These are phyloP conservation scores for Syngnathus acus DNA, from an alignment of 2,797 vertebrate species.

Conservation along the genomic window DNA sequence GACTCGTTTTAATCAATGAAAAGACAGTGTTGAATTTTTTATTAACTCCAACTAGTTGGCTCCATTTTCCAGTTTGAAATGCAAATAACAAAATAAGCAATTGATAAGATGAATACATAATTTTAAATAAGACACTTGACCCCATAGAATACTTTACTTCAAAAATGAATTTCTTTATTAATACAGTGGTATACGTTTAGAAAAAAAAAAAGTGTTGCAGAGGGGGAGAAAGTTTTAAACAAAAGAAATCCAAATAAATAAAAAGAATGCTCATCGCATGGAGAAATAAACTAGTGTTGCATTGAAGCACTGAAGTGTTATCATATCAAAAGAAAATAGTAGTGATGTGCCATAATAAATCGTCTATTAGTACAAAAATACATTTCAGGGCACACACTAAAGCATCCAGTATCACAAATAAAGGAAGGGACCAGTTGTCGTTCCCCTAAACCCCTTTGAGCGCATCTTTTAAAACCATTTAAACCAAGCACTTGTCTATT, in stretches of 20 bases:
- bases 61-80: too few relatives aligned
- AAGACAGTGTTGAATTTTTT: too few relatives aligned
- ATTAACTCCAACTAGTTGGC: too few relatives aligned
- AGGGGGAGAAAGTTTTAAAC: conserved; percentile 62
- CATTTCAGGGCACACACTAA: conserved; percentile 99
- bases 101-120: neutral
- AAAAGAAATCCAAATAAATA: conserved; percentile 65
- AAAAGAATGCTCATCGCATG: conserved; percentile 76
- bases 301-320: conserved; percentile 85
- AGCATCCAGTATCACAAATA: conserved; percentile 98
- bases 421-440: conserved; percentile 86
- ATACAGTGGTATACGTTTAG: conserved; percentile 86
- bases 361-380: conserved; percentile 99
- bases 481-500: conserved; percentile 88
- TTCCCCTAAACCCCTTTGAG: conserved; percentile 55
- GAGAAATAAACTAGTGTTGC: conserved; percentile 79
- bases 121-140: neutral
- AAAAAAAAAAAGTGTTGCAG: conserved; percentile 99
- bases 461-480: conserved; percentile 88
- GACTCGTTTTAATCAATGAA: too few relatives aligned
- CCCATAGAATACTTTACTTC: conserved; percentile 72
- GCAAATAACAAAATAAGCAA: neutral
- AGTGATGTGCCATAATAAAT: conserved; percentile 99
- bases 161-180: conserved; percentile 99
- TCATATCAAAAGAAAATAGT: conserved; percentile 94